Percentiles rank a stretch among this genome's conserved stretches.
These are phyloP conservation scores for Enteromius thamalakanensis DNA, from an alignment of 2,797 vertebrate genomes.

Conservation along the genomic window DNA sequence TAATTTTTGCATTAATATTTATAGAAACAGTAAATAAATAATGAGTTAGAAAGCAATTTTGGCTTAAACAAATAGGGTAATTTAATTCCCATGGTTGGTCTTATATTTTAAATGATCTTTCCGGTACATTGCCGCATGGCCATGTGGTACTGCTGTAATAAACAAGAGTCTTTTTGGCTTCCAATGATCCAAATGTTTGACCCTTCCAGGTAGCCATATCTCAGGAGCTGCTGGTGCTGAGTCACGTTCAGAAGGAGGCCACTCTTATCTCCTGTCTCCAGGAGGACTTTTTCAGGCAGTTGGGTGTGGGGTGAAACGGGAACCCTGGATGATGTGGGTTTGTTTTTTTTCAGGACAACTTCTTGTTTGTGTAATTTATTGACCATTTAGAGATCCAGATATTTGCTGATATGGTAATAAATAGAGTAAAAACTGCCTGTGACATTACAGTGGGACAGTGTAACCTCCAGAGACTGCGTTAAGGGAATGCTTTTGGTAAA, in stretches of 20 bases:
- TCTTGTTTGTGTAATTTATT: constrained; percentile 58
- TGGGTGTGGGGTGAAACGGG: constrained; percentile 68
- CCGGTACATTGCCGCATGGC: constrained; percentile 55
- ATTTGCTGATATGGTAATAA: constrained; percentile 1
- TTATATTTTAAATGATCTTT: constrained; percentile 65
- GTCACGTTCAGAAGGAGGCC: constrained; percentile 77
- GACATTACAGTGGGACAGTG: background rate
- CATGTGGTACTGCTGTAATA: constrained; percentile 47
- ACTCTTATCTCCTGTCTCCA: constrained; percentile 79
- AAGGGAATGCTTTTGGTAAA: constrained; percentile 64
- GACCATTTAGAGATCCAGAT: too few relatives aligned
- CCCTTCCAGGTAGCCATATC: constrained; percentile 69
- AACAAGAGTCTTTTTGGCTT: constrained; percentile 53
- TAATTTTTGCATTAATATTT: constrained; percentile 76
- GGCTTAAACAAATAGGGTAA: constrained; percentile 63
- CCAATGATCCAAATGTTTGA: constrained; percentile 68
- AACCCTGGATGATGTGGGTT: constrained; percentile 64
- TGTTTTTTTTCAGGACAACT: constrained; percentile 36
- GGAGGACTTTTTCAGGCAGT: constrained; percentile 75
- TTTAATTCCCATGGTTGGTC: constrained; percentile 63
- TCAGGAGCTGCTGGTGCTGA: constrained; percentile 76
- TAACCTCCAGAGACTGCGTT: constrained; percentile 49
- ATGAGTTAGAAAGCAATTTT: constrained; percentile 67
- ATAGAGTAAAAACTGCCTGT: background rate
- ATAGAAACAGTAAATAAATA: constrained; percentile 75